Evolutionary conservation across 1,140 invertebrate genomes (phyloP), one percentile per base, ranked within the genome.

Genomic region (Anagrus nilaparvatae): DNA sequence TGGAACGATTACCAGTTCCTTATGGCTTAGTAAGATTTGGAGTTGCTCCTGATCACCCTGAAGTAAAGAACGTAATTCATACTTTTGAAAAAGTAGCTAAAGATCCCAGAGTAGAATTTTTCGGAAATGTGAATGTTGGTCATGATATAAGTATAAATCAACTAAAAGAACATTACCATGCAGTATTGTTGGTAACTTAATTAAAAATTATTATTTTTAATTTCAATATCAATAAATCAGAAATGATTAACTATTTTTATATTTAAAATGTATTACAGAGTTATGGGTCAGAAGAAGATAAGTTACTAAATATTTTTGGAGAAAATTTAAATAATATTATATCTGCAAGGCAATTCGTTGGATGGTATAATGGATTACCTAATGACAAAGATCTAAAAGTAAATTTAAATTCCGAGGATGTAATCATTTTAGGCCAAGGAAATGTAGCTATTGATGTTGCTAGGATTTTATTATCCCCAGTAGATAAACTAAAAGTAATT

Each of bases 361-460:
- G 91, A 2, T 97, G 93, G 93, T 99, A 98, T 57, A 99, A 98
- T 79, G 95, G 95, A 30, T 58, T 89, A 35, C 95, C 95, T 3
- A 71, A 78, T 48, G 79, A 90, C 54, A 74, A 72, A 51, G 54
- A 81, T 53, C 60, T 90, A 5, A 57, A 77, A 52, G 65, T 87
- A 28, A 73, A 88, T 67, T 71, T 94, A 21, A 74, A 78, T 51
- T 69, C 70, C 35, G 73, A 80, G 23, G 78, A 78, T 52, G 86
- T 79, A 19, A 84, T 84, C 31, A 79, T 96, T 48, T 69, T 99
- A 46, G 96, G 96, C 2, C 91, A 98, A 64, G 96, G 96, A 50
- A 99, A 99, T 75, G 96, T 99, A 10, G 94, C 94, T n/a, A 68
- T 99, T 31, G 96, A 99, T 77, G 84, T 97, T 47, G 91, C 94